Base-by-base conservation (phyloP, 2,888 invertebrate species). In the Thumatha senex region DNA sequence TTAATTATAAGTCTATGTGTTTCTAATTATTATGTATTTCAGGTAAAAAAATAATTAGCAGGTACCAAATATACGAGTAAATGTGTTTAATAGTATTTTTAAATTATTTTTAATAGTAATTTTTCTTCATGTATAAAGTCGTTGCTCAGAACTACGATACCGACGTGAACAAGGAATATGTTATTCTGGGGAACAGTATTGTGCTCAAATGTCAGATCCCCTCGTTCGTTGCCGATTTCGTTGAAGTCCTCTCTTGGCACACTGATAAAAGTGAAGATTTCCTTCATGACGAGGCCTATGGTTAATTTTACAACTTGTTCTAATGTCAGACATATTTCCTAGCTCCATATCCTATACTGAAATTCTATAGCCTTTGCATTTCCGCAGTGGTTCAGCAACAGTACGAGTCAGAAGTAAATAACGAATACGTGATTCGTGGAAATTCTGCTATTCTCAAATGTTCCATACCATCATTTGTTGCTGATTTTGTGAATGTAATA, bases 381-480 rank as follows among this genome's bases (percentile, higher is more conserved):
- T 67, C 56, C 75, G 56, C 94, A 97, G 97, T 97, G 89, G 97
- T 97, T 75, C 96, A 96, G 80, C 97, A 97, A 84, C 95, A 95
- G 86, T 97, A 97, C 89, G 96, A 97, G 88, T 96, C 96, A 59
- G 97, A 97, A 93, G 97, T 97, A 68, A 97, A 97, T 91, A 96
- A 97, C 89, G 97, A 97, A 84, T 97, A 97, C 86, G 96, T 96
- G 51, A 97, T 97, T 77, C 94, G 96, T 68, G 97, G 97, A 70
- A 97, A 97, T 87, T 94, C 97, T 72, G 97, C 96, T 57, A 95
- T 97, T 62, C 92, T 97, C 74, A 97, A 97, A 90, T 97, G 97
- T 92, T 96, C 96, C 73, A 96, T 97, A 76, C 98, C 98, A 44
- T 97, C 97, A 58, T 98, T 97, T 89, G 97, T 98, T 57, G 96